phyloP scores from a whole-genome alignment of 2,888 invertebrate genomes.

The Calliphora vomitoria region DNA sequence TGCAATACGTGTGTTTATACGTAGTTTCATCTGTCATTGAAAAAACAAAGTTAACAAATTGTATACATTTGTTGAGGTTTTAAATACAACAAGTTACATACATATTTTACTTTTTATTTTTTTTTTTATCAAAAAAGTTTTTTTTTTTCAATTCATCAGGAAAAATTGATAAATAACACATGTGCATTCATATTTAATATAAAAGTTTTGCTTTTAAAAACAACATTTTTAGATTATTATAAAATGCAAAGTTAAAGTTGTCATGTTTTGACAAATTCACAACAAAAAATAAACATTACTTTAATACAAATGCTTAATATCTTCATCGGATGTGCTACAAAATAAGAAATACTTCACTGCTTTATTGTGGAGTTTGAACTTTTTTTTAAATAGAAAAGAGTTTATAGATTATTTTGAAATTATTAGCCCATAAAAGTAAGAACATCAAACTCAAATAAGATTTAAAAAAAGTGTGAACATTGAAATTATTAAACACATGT shows the following conservation, averaged over 20 bases:
- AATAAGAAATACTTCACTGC: too few relatives aligned
- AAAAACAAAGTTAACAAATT: conserved; percentile 49
- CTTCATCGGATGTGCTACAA: too few relatives aligned
- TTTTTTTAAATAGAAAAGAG: too few relatives aligned
- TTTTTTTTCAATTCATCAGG: neutral
- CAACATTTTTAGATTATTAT: neutral
- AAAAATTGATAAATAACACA: conserved; percentile 25
- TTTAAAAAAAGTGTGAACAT: too few relatives aligned
- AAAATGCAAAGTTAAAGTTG: neutral
- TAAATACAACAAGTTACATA: neutral
- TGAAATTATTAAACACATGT: too few relatives aligned
- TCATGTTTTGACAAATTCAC: neutral
- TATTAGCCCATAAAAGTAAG: too few relatives aligned
- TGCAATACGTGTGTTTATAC: neutral
- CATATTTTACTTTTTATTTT: neutral
- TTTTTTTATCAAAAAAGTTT: neutral
- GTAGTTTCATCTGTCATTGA: conserved; percentile 20
- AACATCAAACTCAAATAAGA: too few relatives aligned
- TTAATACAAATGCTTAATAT: too few relatives aligned
- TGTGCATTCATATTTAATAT: neutral
- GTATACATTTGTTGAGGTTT: conserved; percentile 42
- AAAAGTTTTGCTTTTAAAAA: conserved; percentile 7
- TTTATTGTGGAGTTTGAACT: too few relatives aligned
- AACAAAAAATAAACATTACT: neutral
- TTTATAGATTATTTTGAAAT: too few relatives aligned